phyloP scores from a whole-genome alignment of 2,113 vertebrate genomes.

The Brachyistius frenatus region DNA sequence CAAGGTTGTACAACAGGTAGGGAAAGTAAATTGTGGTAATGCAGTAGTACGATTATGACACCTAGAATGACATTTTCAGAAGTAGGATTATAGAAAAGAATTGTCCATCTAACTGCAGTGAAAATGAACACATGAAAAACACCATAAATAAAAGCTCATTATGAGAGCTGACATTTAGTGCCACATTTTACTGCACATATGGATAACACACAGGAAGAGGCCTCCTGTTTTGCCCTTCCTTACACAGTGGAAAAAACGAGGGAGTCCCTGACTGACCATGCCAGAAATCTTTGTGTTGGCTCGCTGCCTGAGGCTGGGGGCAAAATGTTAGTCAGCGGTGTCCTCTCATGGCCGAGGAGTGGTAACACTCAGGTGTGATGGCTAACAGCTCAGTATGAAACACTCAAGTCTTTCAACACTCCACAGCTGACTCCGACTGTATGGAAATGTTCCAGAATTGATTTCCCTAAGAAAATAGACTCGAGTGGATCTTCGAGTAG shows the following conservation, averaged over 20 bases:
- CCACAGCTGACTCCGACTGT: not conserved
- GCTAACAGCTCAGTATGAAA: slow-evolving; percentile 47
- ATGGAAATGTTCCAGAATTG: not conserved
- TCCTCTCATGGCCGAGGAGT: slow-evolving; percentile 1
- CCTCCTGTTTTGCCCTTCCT: slow-evolving; percentile 31
- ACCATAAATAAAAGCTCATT: not conserved
- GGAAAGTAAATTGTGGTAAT: slow-evolving; percentile 9
- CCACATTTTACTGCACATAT: not conserved
- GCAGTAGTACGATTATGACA: not conserved
- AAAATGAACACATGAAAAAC: not conserved
- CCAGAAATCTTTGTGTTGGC: slow-evolving; percentile 45
- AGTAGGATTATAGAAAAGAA: not conserved
- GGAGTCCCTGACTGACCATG: slow-evolving; percentile 43
- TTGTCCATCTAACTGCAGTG: not conserved
- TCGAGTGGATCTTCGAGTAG: not conserved
- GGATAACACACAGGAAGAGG: slow-evolving; percentile 46
- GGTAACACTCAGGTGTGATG: slow-evolving; percentile 48
- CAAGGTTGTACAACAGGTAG: not conserved
- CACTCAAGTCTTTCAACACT: slow-evolving; percentile 27
- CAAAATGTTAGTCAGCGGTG: slow-evolving; percentile 26
- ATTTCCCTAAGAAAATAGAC: not conserved
- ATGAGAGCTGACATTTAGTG: slow-evolving; percentile 26
- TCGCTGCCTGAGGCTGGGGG: slow-evolving; percentile 36
- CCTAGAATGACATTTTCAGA: not conserved
- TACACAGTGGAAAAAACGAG: slow-evolving; percentile 45